phyloP scores from a whole-genome alignment of 1,140 invertebrate genomes.

The Drosophila pallidifrons region DNA sequence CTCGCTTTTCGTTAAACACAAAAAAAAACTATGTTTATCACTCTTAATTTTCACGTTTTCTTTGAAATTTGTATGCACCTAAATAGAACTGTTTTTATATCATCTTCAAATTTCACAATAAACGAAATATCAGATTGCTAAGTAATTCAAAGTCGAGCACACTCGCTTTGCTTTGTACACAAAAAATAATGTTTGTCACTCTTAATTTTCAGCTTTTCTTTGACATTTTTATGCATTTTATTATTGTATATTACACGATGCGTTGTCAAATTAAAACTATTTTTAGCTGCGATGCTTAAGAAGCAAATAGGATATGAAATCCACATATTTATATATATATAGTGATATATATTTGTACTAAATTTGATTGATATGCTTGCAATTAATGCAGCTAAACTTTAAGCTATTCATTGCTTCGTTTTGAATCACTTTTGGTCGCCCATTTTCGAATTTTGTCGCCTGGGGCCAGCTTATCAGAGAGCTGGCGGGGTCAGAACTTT shows the following conservation, averaged over 20 bases:
- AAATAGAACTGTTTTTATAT: not conserved
- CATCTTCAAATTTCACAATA: not conserved
- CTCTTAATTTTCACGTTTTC: slow-evolving; percentile 8
- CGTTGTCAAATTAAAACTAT: slow-evolving; percentile 50
- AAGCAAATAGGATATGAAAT: slow-evolving; percentile 15
- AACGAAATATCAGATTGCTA: not conserved
- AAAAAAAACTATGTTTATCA: slow-evolving; percentile 25
- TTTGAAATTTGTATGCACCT: too few relatives aligned
- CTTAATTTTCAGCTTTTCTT: slow-evolving; percentile 6
- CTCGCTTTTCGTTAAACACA: not conserved
- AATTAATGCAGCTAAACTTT: slow-evolving; percentile 6
- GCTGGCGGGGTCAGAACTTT: slow-evolving; percentile 11
- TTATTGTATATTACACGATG: slow-evolving; percentile 38
- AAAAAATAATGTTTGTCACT: slow-evolving; percentile 25
- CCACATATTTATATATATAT: not conserved
- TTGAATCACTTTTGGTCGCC: not conserved
- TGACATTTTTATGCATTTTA: slow-evolving; percentile 23
- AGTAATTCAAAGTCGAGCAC: not conserved
- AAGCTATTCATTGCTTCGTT: not conserved
- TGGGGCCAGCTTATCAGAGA: slow-evolving; percentile 34
- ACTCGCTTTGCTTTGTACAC: not conserved
- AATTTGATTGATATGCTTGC: not conserved
- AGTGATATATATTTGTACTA: slow-evolving; percentile 5
- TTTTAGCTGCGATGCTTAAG: slow-evolving; percentile 33
- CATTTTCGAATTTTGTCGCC: not conserved